Evolutionary conservation across 2,888 invertebrate species (phyloP), one percentile per base, ranked within the genome.

Genomic region (Aradus depressus): DNA sequence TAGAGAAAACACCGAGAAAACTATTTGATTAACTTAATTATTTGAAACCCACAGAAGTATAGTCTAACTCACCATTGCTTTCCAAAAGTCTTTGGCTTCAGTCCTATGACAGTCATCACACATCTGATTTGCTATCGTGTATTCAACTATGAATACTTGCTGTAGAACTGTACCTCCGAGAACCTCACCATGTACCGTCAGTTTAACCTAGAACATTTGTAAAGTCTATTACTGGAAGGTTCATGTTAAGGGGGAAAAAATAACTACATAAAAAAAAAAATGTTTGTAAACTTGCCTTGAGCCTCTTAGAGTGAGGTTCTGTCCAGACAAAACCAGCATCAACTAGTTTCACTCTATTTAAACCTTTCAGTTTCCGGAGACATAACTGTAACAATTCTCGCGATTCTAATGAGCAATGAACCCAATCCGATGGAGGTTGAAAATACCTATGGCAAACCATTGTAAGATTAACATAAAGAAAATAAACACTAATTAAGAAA

Each of bases 251-350:
- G 12, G 2, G 10, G 16, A n/a, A 37, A 28, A 37, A 16, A 37
- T 10, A 10, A 37, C 10, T 12, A 41, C 8, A 41, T 12, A 2
- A 41, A 21, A 37, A 37, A 10, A 2, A 19, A 35, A 47, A 21
- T 37, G 18, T 3, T 47, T 5, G 18, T 31, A 43, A 14, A 32
- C 49, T 51, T 55, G 92, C 85, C 74, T 96, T 97, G 47, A 99
- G 81, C 59, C 98, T 77, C 69, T 91, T 95, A 1, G 97, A 98
- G 73, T 98, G 98, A 31, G 96, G 93, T 66, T 98, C 98, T 8
- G 98, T 99, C 97, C 97, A 98, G 3, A 95, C 79, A 72, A 98
- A 98, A 1, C 85, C 83, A 34, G 98, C 98, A 75, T 98, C 97
- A 49, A 96, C 75, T 14, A 99, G 72, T 64, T 92, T 88, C 0